A percentile compares a stretch with the other conserved stretches of the same genome.
Conservation (phyloP, 2,888 invertebrate genomes). For the Lasioglossum vierecki region DNA sequence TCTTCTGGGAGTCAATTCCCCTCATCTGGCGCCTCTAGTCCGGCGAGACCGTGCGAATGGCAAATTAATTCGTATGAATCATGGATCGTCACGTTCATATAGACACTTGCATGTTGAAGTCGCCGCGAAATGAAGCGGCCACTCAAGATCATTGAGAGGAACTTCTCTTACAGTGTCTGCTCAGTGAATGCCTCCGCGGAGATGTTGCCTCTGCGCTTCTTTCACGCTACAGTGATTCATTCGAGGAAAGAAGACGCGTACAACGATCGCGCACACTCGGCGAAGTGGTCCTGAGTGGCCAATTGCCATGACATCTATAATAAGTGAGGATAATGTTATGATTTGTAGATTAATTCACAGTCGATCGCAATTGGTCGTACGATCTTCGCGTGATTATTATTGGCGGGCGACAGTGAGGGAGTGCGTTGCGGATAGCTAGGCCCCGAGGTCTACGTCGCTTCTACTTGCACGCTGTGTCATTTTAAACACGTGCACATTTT, state of each 20-base stretch:
- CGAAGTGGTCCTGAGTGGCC: conserved; percentile 9
- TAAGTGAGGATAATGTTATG: neutral
- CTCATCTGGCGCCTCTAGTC: neutral
- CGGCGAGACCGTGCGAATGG: neutral
- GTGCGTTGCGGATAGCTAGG: neutral
- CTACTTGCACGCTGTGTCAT: neutral
- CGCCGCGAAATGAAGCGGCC: neutral
- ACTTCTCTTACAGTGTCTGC: neutral
- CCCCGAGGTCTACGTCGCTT: neutral
- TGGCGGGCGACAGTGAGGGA: neutral
- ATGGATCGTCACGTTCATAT: neutral
- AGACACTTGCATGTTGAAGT: neutral
- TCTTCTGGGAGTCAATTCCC: no score
- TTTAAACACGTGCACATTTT: no score
- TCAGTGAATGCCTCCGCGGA: neutral
- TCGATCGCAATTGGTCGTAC: neutral
- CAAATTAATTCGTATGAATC: neutral
- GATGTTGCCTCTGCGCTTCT: neutral
- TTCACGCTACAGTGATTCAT: neutral
- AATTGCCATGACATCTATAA: neutral
- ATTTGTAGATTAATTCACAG: neutral
- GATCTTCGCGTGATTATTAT: neutral
- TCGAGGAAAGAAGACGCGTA: conserved; percentile 8
- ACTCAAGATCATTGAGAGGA: conserved; percentile 14
- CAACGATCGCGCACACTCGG: neutral